Base-by-base conservation (phyloP, 1,140 invertebrate genomes). In the Matsumurasca onukii region DNA sequence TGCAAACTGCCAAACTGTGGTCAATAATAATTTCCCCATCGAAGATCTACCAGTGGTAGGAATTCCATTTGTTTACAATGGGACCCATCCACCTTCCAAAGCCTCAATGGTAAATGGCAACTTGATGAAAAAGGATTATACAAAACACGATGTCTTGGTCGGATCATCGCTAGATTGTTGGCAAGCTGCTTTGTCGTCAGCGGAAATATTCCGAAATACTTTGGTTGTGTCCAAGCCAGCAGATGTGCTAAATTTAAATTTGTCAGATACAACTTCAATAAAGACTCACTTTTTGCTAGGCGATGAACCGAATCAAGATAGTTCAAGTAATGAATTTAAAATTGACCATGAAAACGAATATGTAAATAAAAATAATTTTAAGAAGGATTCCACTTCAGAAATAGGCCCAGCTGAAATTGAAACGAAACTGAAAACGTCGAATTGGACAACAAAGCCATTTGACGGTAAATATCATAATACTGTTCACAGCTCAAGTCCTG, bases 21-120 rank as follows among this genome's bases (percentile, higher is more conserved):
- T 45, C 12, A 27, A n/a, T 24, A 45, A 45, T 48, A 48, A 31
- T 45, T 12, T 65, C 48, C 62, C 62, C 2, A 45, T 65, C 24
- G 31, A 45, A 48, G 62, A 65, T 17, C 45, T 45, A 3, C 62
- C 62, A 45, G 34, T 48, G 45, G 39, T 65, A 9, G 62, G 62
- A 48, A 45, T 65, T 1, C 62, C 62, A 5, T 65, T 65, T 27
- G 9, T 65, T 45, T 65, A 65, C 39, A 2, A 9, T 20, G 27
- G 17, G 5, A 39, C 34, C 5, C 34, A 39, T 9, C 5, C 34
- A 39, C 34, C 34, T n/a, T n/a, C n/a, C n/a, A n/a, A n/a, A 39
- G 34, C 34, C 5, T 39, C 17, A 39, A 39, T 39, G 5, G 34
- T 39, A 39, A 17, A 39, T n/a, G n/a, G n/a, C n/a, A n/a, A n/a